Conservation (phyloP, 2,113 vertebrate genomes). For the Dinomys branickii region DNA sequence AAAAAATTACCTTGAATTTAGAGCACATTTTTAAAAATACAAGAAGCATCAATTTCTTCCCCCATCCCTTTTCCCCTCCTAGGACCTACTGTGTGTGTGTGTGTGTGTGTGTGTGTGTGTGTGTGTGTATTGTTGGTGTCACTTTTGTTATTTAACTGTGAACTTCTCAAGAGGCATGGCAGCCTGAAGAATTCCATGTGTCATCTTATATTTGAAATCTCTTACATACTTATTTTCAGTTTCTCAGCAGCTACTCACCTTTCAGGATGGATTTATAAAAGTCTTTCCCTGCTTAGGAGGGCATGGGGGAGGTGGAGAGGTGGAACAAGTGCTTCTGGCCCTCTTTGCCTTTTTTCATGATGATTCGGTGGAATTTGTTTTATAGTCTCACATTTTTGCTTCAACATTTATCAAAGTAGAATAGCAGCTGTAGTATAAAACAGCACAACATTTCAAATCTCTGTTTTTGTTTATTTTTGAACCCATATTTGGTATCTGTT, state of each 20-base stretch:
- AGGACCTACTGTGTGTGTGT: not conserved
- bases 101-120: no score
- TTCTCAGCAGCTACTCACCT: slow-evolving; percentile 52
- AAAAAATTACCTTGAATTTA: slow-evolving; percentile 11
- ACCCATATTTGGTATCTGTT: not conserved
- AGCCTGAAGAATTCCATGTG: slow-evolving; percentile 55
- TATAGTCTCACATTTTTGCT: not conserved
- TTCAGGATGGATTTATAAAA: slow-evolving; percentile 56
- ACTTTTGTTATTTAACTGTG: slow-evolving; percentile 44
- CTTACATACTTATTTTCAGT: slow-evolving; percentile 54
- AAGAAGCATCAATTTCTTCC: not conserved
- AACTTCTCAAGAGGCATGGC: slow-evolving; percentile 42
- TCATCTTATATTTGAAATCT: slow-evolving; percentile 65
- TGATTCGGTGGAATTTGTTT: slow-evolving; percentile 18
- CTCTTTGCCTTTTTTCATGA: not conserved
- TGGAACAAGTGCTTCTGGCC: not conserved
- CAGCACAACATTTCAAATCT: not conserved
- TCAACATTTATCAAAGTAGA: slow-evolving; percentile 45
- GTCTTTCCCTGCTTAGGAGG: not conserved
- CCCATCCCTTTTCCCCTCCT: not conserved
- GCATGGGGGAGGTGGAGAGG: not conserved
- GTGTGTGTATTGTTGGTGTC: not conserved
- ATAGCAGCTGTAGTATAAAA: not conserved
- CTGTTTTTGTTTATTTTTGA: not conserved
- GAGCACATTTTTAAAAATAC: not conserved